Conservation (phyloP, 2,797 vertebrate genomes). For the Ambastaia sidthimunki region DNA sequence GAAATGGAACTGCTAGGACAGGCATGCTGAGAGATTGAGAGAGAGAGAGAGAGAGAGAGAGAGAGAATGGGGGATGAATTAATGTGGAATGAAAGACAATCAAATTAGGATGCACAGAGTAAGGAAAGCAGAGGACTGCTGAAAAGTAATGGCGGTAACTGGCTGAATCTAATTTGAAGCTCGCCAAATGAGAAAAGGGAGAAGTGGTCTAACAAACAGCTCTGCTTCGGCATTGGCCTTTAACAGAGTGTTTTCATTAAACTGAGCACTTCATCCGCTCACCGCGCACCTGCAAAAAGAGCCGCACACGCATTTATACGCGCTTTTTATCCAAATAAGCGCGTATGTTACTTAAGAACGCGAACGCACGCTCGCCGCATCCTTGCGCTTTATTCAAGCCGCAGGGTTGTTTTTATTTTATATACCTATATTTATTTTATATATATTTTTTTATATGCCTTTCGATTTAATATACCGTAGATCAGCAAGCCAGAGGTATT, state of each 20-base stretch:
- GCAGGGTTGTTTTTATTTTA: constrained; percentile 34
- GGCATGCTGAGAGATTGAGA: constrained; percentile 30
- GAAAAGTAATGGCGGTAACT: constrained; percentile 50
- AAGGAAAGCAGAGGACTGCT: constrained; percentile 39
- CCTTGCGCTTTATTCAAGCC: not conserved
- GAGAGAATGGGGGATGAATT: constrained; percentile 1
- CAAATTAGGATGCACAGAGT: constrained; percentile 58
- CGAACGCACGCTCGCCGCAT: constrained; percentile 18
- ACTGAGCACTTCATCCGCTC: constrained; percentile 21
- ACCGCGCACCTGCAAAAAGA: constrained; percentile 12
- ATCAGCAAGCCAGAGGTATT: constrained; percentile 46
- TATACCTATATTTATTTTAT: too few relatives aligned
- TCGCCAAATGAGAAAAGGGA: constrained; percentile 50
- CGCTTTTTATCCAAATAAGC: constrained; percentile 13
- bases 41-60: constrained; percentile 30
- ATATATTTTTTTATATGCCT: not conserved
- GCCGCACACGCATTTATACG: not conserved
- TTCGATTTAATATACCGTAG: constrained; percentile 15
- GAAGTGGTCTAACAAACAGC: constrained; percentile 50
- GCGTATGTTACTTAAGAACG: constrained; percentile 6
- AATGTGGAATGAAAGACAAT: constrained; percentile 41
- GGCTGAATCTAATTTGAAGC: constrained; percentile 57
- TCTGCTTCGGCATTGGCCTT: constrained; percentile 42
- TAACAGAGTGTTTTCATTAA: constrained; percentile 51
- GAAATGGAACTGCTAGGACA: constrained; percentile 80